These are phyloP conservation scores for Rhizoglyphus robini DNA, from an alignment of 1,140 invertebrate genomes.

Conservation along the genomic window DNA sequence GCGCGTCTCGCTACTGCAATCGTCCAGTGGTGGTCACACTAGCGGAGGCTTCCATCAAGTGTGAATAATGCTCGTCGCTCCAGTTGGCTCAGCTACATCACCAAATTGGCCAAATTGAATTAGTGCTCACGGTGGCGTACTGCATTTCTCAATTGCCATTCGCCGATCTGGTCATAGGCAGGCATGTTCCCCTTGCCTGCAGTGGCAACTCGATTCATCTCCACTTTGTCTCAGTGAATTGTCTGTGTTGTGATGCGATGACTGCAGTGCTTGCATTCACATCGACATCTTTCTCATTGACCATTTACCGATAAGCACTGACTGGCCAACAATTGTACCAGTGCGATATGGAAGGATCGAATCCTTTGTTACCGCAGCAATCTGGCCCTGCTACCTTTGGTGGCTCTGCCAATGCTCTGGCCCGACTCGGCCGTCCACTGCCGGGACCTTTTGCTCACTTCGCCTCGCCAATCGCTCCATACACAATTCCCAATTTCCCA, in stretches of 20 bases:
- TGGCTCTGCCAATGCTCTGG: constrained; percentile 19
- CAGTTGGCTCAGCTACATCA: background rate
- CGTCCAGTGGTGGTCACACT: background rate
- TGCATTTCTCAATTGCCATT: background rate
- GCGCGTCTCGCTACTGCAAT: no score
- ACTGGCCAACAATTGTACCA: no score
- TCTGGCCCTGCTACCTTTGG: background rate
- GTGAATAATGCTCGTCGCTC: background rate
- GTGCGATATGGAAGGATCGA: constrained; percentile 18
- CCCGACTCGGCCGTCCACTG: constrained; percentile 23
- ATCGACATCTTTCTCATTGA: no score
- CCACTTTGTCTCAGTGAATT: background rate
- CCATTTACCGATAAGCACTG: no score
- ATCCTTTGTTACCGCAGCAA: constrained; percentile 4
- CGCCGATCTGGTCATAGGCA: background rate
- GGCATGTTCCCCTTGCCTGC: no score
- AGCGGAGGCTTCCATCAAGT: background rate
- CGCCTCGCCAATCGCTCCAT: constrained; percentile 26
- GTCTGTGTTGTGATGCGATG: background rate
- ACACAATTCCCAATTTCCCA: constrained; percentile 22
- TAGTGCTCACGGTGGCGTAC: background rate
- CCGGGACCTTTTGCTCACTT: constrained; percentile 26
- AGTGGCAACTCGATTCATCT: no score
- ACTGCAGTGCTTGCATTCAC: no score
- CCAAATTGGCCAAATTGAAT: background rate